Conservation (phyloP, 1,140 invertebrate genomes). For the Parapsyche elsis region DNA sequence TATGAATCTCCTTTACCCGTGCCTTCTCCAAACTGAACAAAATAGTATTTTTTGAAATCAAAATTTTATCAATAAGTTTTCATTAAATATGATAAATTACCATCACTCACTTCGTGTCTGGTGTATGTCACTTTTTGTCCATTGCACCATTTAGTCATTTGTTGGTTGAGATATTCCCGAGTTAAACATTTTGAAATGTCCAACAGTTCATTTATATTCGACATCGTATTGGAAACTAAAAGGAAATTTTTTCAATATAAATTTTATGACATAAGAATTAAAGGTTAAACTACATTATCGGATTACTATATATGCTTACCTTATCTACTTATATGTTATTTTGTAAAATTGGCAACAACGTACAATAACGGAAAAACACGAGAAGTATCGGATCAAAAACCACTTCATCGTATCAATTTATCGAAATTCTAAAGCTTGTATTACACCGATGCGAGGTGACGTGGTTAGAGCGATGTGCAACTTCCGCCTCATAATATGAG, state of each 20-base stretch:
- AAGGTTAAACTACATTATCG: neutral
- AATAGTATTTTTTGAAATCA: neutral
- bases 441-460: neutral
- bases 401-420: neutral
- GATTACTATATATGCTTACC: neutral
- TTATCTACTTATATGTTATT: too few relatives aligned
- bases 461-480: neutral
- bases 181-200: slow-evolving; percentile 45
- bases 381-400: neutral
- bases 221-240: neutral
- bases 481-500: neutral
- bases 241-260: neutral
- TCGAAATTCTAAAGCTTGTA: neutral
- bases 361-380: neutral
- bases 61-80: neutral
- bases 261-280: neutral
- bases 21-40: slow-evolving; percentile 43
- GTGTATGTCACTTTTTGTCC: slow-evolving; percentile 41
- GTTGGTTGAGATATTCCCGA: slow-evolving; percentile 35
- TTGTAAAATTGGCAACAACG: neutral
- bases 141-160: slow-evolving; percentile 46
- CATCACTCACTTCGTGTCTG: slow-evolving; percentile 35
- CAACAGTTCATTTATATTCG: slow-evolving; percentile 39
- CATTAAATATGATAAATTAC: slow-evolving; percentile 21
- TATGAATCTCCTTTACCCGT: slow-evolving; percentile 71